Evolutionary conservation across 2,888 invertebrate species (phyloP), one percentile per base, ranked within the genome.

Genomic region (Halictus quadricinctus): DNA sequence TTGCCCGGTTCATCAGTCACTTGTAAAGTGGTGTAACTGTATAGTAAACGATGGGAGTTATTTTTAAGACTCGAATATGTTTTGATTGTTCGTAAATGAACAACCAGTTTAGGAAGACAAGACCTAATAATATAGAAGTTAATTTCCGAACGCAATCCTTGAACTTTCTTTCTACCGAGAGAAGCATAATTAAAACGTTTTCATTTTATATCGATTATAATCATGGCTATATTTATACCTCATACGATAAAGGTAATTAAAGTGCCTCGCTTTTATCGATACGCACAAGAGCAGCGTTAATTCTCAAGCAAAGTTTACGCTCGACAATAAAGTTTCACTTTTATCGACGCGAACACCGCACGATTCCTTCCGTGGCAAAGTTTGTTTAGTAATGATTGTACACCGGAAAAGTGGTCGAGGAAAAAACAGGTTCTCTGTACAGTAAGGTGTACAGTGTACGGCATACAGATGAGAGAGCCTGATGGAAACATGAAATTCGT

Each of bases 401-500:
- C 21, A 54, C 76, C 43, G 74, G 50, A 78, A 75, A 64, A 41
- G 25, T 54, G 18, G 18, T 48, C 2, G 29, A 48, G 36, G 64
- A 58, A 70, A 43, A 60, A 80, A 60, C 58, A 75, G 69, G 54
- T 60, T 74, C 43, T n/a, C 54, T 58, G 50, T 43, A 66, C 2
- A n/a, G 72, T 48, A 46, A 75, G 76, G 64, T 78, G 48, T 41
- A 64, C n/a, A 76, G 64, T 78, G 48, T 41, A 64, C n/a, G 58
- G 70, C 72, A 69, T 78, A 74, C 46, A 54, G n/a, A 79, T 73
- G 66, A 43, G 72, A 76, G 72, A 64, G 25, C 21, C 75, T 74
- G 78, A 83, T 48, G 70, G 72, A 84, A 82, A 87, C 77, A 81
- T 77, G 75, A 78, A 80, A 85, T 76, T 83, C 73, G 78, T 80